Conservation (phyloP, 2,797 vertebrate genomes). For the Macropus fuliginosus region DNA sequence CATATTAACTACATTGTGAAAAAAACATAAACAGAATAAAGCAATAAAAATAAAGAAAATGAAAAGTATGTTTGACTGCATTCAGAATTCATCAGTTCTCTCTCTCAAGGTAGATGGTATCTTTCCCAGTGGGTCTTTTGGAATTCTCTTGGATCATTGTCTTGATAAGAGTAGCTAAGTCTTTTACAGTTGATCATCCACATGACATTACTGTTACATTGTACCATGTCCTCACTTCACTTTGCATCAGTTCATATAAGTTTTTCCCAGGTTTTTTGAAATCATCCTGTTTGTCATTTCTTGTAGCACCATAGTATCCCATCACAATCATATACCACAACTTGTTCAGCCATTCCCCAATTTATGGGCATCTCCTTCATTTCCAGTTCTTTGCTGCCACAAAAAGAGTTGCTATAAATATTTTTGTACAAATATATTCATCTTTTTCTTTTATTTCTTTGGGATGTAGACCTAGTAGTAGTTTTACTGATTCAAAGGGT, state of each 20-base stretch:
- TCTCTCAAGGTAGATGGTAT: neutral
- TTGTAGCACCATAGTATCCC: neutral
- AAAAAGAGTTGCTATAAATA: neutral
- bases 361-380: neutral
- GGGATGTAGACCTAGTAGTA: neutral
- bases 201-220: neutral
- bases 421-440: neutral
- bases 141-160: neutral
- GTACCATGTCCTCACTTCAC: neutral
- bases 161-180: neutral
- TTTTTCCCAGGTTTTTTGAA: neutral
- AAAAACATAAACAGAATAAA: neutral
- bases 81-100: neutral
- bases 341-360: neutral
- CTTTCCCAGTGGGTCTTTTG: neutral
- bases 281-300: neutral
- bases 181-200: neutral
- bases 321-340: neutral
- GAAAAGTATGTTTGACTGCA: neutral
- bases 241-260: neutral
- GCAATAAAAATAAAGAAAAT: neutral
- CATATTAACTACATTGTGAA: neutral
- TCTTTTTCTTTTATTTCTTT: neutral
- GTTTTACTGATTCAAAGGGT: neutral
- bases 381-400: neutral